Conservation (phyloP, 2,797 vertebrate genomes). For the Microcaecilia unicolor region DNA sequence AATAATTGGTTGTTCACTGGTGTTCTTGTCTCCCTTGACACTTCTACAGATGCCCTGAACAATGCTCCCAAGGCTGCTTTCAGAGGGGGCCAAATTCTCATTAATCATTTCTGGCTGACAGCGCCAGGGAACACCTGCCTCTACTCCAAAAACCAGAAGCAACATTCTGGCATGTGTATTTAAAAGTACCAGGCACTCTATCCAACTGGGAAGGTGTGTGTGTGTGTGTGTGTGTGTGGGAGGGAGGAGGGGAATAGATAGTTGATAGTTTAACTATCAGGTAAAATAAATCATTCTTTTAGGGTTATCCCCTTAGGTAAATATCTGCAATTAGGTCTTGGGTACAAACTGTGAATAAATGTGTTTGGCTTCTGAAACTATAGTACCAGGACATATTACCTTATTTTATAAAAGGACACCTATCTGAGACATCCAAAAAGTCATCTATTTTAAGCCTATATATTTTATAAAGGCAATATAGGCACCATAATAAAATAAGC, state of each 20-base stretch:
- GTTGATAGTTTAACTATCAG: too few relatives aligned
- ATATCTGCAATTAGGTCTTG: constrained; percentile 41
- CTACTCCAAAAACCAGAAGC: constrained; percentile 51
- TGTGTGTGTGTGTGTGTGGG: too few relatives aligned
- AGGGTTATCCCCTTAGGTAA: constrained; percentile 41
- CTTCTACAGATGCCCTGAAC: constrained; percentile 74
- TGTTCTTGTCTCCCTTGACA: constrained; percentile 76
- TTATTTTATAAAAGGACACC: too few relatives aligned
- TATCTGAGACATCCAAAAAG: too few relatives aligned
- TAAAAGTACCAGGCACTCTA: constrained; percentile 37
- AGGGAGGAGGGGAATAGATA: too few relatives aligned
- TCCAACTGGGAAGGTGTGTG: constrained; percentile 37
- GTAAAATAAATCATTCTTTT: constrained; percentile 17
- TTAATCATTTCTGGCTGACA: constrained; percentile 76
- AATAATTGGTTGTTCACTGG: constrained; percentile 79
- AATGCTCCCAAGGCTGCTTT: constrained; percentile 70
- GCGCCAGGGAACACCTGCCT: constrained; percentile 70
- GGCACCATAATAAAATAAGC: too few relatives aligned
- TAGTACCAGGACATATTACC: too few relatives aligned
- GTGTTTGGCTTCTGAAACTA: too few relatives aligned
- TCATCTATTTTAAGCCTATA: too few relatives aligned
- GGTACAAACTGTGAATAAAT: constrained; percentile 36
- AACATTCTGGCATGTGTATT: constrained; percentile 41
- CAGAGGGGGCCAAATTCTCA: constrained; percentile 73
- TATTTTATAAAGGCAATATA: too few relatives aligned